Conservation (phyloP, 2,113 vertebrate species). For the Hyla sarda region DNA sequence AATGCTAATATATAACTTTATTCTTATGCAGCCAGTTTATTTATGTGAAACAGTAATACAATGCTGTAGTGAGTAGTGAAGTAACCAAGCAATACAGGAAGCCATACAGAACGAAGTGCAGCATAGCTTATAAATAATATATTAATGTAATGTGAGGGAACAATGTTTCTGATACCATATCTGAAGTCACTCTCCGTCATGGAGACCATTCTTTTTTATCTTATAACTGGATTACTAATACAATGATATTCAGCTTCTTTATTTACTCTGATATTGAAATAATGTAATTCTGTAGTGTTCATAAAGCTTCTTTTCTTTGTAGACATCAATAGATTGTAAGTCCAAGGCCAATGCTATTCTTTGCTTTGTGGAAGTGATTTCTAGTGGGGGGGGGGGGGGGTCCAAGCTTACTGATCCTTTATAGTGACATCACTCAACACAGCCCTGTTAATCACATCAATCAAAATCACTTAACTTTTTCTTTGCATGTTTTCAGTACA, state of each 20-base stretch:
- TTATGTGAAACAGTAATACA: slow-evolving; percentile 13
- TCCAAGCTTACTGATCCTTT: too few relatives aligned
- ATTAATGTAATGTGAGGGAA: neutral
- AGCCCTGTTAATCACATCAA: too few relatives aligned
- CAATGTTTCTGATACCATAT: neutral
- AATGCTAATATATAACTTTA: neutral
- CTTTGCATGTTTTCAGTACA: too few relatives aligned
- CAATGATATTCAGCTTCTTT: neutral
- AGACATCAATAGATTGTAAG: neutral
- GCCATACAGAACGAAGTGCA: neutral
- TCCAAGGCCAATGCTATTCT: neutral
- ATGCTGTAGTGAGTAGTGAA: neutral
- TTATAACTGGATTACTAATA: neutral
- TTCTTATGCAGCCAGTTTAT: slow-evolving; percentile 14
- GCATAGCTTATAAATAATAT: slow-evolving; percentile 23
- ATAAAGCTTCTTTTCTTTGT: neutral
- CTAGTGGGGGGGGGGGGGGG: neutral
- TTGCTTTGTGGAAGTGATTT: neutral
- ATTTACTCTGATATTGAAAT: neutral
- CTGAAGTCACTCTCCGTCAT: neutral
- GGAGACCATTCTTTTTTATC: neutral
- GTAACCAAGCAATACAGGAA: neutral
- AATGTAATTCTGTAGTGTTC: neutral
- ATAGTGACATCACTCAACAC: too few relatives aligned
- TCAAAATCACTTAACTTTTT: too few relatives aligned